phyloP scores from a whole-genome alignment of 2,113 vertebrate species.

The Oostethus manadensis region DNA sequence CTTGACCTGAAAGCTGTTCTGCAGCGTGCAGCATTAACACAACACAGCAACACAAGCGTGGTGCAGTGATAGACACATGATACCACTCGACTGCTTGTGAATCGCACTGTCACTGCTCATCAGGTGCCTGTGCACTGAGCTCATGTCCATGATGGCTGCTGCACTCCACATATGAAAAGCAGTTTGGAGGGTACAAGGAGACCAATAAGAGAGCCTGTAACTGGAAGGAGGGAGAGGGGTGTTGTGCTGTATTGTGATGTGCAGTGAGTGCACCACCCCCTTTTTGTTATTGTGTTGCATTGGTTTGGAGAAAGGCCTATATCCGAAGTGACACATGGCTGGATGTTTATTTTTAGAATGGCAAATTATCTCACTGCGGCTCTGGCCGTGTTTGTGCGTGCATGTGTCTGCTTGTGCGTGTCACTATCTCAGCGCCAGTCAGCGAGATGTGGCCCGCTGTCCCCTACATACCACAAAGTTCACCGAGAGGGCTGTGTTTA shows the following conservation, averaged over 20 bases:
- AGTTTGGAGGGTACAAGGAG: conserved; percentile 26
- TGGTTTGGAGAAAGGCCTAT: conserved; percentile 46
- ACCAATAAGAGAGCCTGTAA: conserved; percentile 28
- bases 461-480: conserved; percentile 60
- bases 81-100: conserved; percentile 32
- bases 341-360: conserved; percentile 69
- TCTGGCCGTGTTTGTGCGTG: conserved; percentile 32
- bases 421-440: conserved; percentile 49
- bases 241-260: background rate
- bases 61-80: conserved; percentile 24
- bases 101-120: conserved; percentile 33
- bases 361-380: conserved; percentile 61
- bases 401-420: conserved; percentile 21
- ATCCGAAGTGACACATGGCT: conserved; percentile 68
- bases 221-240: conserved; percentile 1
- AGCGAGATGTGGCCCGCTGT: conserved; percentile 60
- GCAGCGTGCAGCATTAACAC: conserved; percentile 15
- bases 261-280: conserved; percentile 14
- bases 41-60: background rate
- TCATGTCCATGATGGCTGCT: conserved; percentile 36
- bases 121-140: conserved; percentile 24
- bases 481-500: conserved; percentile 56
- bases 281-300: conserved; percentile 33
- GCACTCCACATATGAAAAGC: conserved; percentile 22
- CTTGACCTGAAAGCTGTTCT: conserved; percentile 10